These are phyloP conservation scores for Lepeophtheirus nordmannii DNA, from an alignment of 2,888 invertebrate species.

Conservation along the genomic window DNA sequence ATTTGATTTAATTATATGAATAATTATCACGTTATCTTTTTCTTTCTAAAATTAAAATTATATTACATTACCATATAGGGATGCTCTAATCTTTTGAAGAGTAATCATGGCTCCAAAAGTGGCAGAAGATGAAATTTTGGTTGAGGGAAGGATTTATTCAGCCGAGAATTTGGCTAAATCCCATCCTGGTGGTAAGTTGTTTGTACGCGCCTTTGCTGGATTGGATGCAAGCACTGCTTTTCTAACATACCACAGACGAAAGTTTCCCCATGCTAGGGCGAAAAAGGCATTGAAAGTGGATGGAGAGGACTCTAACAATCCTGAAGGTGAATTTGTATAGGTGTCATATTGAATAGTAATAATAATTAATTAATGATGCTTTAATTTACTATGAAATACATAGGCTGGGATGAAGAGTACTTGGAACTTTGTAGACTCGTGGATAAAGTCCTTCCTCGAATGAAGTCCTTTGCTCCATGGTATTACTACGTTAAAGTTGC, in stretches of 20 bases:
- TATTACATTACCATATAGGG: too few relatives aligned
- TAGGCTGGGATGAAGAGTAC: conserved; percentile 6
- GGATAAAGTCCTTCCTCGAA: conserved; percentile 10
- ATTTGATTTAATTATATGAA: too few relatives aligned
- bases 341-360: not conserved
- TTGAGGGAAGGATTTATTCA: conserved; percentile 20
- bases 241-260: conserved; percentile 9
- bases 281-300: not conserved
- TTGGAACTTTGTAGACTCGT: not conserved
- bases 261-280: conserved; percentile 8
- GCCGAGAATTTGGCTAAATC: conserved; percentile 7
- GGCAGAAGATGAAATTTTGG: conserved; percentile 8
- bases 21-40: too few relatives aligned
- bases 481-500: conserved; percentile 13
- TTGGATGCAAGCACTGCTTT: conserved; percentile 5
- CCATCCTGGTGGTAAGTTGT: conserved; percentile 14
- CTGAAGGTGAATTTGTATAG: not conserved
- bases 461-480: conserved; percentile 18
- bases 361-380: too few relatives aligned
- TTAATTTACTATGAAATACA: not conserved
- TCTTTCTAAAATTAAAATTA: too few relatives aligned
- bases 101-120: not conserved
- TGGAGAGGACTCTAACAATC: not conserved
- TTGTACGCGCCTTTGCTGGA: conserved; percentile 15
- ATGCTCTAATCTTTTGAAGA: too few relatives aligned